Evolutionary conservation across 2,888 invertebrate genomes (phyloP), one percentile per base, ranked within the genome.

Genomic region (Microplitis deprimator): DNA sequence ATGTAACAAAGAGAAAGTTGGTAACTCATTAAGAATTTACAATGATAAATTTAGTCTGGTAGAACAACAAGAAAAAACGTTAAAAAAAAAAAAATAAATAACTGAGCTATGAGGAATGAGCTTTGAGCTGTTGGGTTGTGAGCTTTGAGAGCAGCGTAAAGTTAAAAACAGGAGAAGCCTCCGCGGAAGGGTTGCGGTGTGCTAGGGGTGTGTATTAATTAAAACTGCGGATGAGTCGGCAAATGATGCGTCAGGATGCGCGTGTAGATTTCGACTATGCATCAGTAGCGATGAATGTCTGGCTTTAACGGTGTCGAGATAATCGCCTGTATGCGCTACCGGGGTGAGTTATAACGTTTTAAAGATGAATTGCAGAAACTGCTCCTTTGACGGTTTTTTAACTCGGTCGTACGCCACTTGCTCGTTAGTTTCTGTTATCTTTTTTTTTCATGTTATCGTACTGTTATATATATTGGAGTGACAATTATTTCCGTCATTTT

Each of bases 251-350:
- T 79, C 80, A 79, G 77, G 80, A 80, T 81, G 80, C 80, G 78
- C 79, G 78, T 65, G 29, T 65, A 29, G 76, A 79, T 81, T 80
- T 81, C 78, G 81, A 77, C 78, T 77, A 75, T 65, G 71, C 68
- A 77, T 74, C 80, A 62, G 80, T 77, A 75, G 80, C 85, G 84
- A 85, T 85, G 86, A 87, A 87, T 85, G 87, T 50, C 50, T 50
- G 50, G 50, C 86, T 84, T 86, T 85, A 87, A 88, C 86, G 86
- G 85, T 85, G 84, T 85, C 80, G 82, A 86, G 87, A 88, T 88
- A 88, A 88, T 87, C 88, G 85, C 84, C 84, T 85, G 84, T 85
- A 83, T 50, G 50, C 50, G 10, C 65, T 82, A 39, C 69, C 71
- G 68, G 79, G 87, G 86, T 89, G 65, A 65, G 65, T 65, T 65